Conservation (phyloP, 2,797 vertebrate species). For the Cheracebus regulus region DNA sequence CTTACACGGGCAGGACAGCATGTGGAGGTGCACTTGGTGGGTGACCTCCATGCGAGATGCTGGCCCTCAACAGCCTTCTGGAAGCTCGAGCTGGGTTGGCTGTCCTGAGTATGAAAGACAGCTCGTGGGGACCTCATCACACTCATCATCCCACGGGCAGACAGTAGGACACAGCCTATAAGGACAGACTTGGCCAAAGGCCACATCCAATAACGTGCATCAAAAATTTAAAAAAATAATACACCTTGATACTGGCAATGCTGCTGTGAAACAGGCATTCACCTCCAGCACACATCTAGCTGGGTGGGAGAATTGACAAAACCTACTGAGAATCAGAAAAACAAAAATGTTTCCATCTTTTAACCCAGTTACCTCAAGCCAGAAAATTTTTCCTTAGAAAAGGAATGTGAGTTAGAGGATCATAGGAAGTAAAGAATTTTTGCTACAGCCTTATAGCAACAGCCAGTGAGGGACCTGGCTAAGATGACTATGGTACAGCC, state of each 20-base stretch:
- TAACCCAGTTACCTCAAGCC: neutral
- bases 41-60: neutral
- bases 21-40: neutral
- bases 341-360: neutral
- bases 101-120: neutral
- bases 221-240: neutral
- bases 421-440: neutral
- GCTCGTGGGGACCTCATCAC: no score
- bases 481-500: neutral
- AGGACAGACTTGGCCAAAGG: neutral
- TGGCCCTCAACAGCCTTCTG: slow-evolving; percentile 37
- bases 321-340: neutral
- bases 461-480: neutral
- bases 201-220: no score
- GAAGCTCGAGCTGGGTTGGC: neutral
- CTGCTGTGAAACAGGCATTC: neutral
- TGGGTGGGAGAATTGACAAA: neutral
- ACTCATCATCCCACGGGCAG: accelerated
- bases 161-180: neutral
- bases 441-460: neutral
- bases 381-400: neutral
- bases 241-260: neutral
- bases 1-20: slow-evolving; percentile 65
- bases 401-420: neutral
- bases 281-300: accelerated